Conservation (phyloP, 23 tunicate genomes). For the Halocynthia aurantium region DNA sequence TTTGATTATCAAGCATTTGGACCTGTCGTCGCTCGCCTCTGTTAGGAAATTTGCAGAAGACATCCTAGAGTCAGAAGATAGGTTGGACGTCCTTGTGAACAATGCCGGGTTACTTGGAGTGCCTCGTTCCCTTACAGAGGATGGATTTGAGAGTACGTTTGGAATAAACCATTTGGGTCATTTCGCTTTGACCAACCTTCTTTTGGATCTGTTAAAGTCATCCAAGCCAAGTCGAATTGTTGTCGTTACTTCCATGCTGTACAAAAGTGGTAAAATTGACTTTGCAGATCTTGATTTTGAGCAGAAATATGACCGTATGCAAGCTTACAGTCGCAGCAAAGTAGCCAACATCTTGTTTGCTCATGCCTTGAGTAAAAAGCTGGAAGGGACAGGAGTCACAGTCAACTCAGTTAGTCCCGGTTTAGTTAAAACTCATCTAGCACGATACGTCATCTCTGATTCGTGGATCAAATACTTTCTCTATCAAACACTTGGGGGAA, state of each 20-base stretch:
- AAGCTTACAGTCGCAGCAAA: slow-evolving; percentile 19
- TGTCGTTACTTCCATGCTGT: slow-evolving; percentile 16
- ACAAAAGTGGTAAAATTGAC: neutral
- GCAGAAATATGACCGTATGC: neutral
- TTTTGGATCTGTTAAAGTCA: slow-evolving; percentile 55
- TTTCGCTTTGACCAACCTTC: slow-evolving; percentile 69
- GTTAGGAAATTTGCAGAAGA: slow-evolving; percentile 7
- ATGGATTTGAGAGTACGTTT: slow-evolving; percentile 52
- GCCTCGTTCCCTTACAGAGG: slow-evolving; percentile 29
- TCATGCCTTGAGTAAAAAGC: slow-evolving; percentile 10
- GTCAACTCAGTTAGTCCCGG: slow-evolving; percentile 16
- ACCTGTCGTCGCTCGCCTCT: slow-evolving; percentile 5
- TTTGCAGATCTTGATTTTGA: neutral
- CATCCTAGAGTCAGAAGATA: neutral
- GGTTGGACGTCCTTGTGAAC: slow-evolving; percentile 15
- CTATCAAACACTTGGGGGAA: neutral
- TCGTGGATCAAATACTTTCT: slow-evolving; percentile 4
- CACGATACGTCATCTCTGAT: slow-evolving; percentile 3
- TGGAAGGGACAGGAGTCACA: slow-evolving; percentile 6
- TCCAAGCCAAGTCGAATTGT: slow-evolving; percentile 4
- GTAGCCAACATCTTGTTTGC: slow-evolving; percentile 25
- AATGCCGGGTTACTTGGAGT: slow-evolving; percentile 30
- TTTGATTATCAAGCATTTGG: slow-evolving; percentile 14
- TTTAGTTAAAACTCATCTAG: slow-evolving; percentile 8
- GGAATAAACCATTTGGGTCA: slow-evolving; percentile 79